A percentile compares a stretch with the other conserved stretches of the same genome.
phyloP scores from a whole-genome alignment of 2,797 vertebrate species.

The Ctenopoma kingsleyae region DNA sequence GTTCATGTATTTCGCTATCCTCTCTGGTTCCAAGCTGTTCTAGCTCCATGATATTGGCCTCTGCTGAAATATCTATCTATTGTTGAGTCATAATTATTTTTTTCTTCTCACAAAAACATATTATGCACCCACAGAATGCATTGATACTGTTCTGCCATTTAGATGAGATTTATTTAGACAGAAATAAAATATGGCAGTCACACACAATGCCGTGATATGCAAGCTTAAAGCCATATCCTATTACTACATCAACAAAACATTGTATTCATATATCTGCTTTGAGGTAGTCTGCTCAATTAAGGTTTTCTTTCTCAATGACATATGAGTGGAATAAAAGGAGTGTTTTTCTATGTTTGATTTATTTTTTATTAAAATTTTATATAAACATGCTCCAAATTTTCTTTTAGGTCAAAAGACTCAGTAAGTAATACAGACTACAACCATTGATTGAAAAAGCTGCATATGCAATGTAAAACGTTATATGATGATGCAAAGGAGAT shows the following conservation, averaged over 20 bases:
- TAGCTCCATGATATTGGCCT: neutral
- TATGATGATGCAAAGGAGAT: neutral
- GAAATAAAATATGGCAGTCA: conserved; percentile 15
- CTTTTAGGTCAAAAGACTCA: neutral
- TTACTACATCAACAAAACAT: conserved; percentile 10
- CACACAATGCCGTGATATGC: conserved; percentile 2
- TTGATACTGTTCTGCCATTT: conserved; percentile 19
- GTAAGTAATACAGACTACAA: neutral
- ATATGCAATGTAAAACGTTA: neutral
- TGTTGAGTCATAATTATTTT: conserved; percentile 40
- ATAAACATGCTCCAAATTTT: neutral
- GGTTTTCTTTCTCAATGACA: conserved; percentile 2
- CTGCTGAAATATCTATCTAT: conserved; percentile 33
- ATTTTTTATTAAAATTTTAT: neutral
- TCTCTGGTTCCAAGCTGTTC: neutral
- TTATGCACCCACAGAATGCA: conserved; percentile 6
- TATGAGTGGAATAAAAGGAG: neutral
- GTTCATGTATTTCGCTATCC: neutral
- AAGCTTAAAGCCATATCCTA: conserved; percentile 15
- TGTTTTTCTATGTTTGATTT: neutral
- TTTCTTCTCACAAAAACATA: conserved; percentile 13
- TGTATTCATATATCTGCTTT: conserved; percentile 17
- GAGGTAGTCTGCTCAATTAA: neutral
- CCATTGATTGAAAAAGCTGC: neutral
- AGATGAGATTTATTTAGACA: conserved; percentile 25